A percentile compares a stretch with the other conserved stretches of the same genome.
phyloP scores from a whole-genome alignment of 2,113 vertebrate species.

The Campylorhamphus procurvoides region DNA sequence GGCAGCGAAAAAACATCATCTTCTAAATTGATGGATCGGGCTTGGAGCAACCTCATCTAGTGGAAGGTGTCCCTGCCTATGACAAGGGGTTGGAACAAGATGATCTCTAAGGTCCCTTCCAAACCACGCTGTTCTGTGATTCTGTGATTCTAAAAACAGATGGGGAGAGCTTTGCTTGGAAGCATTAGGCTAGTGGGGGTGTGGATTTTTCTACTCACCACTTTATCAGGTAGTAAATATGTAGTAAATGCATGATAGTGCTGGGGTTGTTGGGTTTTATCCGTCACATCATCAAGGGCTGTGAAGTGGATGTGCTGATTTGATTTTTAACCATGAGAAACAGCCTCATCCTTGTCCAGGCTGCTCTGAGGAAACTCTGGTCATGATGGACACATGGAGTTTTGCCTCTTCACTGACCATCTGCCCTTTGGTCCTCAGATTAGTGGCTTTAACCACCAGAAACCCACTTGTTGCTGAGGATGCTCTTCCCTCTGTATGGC shows the following conservation, averaged over 20 bases:
- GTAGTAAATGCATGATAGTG: background rate
- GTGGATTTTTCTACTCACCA: background rate
- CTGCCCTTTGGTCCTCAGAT: background rate
- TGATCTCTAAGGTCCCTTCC: background rate
- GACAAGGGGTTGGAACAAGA: background rate
- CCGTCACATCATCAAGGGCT: background rate
- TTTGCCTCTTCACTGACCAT: background rate
- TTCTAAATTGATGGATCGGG: background rate
- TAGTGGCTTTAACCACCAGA: background rate
- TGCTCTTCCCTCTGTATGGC: background rate
- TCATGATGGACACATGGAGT: rapidly evolving
- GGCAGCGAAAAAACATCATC: background rate
- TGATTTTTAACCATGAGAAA: background rate
- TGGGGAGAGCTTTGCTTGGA: background rate
- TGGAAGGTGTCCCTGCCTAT: background rate
- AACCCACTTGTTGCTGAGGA: background rate
- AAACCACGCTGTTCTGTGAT: background rate
- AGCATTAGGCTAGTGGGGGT: rapidly evolving
- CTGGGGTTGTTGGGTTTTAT: background rate
- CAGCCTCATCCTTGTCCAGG: background rate
- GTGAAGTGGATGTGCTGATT: background rate
- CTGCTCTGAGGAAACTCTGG: background rate
- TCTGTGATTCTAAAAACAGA: background rate
- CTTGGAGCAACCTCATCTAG: background rate
- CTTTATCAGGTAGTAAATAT: background rate